Conservation (phyloP, 2,113 vertebrate species). For the Cebus imitator region DNA sequence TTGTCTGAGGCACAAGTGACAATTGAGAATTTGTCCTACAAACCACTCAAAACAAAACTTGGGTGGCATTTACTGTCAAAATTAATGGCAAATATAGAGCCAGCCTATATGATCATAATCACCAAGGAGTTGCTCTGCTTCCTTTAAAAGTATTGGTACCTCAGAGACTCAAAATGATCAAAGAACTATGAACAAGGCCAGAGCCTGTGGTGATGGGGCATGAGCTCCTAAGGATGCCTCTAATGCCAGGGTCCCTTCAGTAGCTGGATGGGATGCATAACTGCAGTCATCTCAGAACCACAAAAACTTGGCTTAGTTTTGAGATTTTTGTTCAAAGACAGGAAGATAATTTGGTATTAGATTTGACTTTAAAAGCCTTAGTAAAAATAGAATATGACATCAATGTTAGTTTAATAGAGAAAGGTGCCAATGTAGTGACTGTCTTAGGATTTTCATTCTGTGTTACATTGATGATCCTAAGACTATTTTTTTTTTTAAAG, state of each 20-base stretch:
- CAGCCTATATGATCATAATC: neutral
- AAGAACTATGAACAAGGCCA: neutral
- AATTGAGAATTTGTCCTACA: neutral
- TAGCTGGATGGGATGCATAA: neutral
- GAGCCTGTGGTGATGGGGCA: neutral
- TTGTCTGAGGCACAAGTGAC: slow-evolving; percentile 26
- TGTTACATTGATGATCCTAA: neutral
- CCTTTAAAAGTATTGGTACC: neutral
- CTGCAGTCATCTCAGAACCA: neutral
- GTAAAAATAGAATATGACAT: neutral
- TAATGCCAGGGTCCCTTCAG: neutral
- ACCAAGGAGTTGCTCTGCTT: neutral
- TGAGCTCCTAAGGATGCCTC: neutral
- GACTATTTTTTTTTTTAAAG: neutral
- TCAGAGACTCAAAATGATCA: neutral
- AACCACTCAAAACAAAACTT: neutral
- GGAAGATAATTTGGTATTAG: neutral
- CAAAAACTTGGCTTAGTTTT: slow-evolving; percentile 36
- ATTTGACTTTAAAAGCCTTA: neutral
- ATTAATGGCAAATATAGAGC: neutral
- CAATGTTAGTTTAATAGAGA: neutral
- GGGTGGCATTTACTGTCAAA: neutral
- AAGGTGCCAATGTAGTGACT: neutral
- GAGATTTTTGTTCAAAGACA: slow-evolving; percentile 20
- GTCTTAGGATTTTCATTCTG: neutral